phyloP scores from a whole-genome alignment of 64 coral and sea anemone genomes.

The Montipora cactus region DNA sequence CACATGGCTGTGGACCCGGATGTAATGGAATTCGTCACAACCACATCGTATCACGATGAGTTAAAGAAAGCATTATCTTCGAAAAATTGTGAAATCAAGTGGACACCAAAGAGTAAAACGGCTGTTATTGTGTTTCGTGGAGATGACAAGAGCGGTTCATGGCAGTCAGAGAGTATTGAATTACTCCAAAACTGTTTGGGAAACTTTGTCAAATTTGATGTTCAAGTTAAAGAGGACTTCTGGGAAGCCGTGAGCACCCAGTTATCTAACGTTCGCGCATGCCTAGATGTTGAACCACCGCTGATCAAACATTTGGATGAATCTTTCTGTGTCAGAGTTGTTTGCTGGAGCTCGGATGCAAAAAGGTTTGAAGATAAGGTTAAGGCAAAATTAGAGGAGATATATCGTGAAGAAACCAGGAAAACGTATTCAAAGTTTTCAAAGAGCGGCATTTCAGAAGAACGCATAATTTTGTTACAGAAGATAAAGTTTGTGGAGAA shows the following conservation, averaged over 20 bases:
- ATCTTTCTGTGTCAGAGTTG: background rate
- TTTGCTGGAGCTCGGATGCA: background rate
- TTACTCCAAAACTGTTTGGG: slow-evolving; percentile 25
- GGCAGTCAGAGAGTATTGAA: slow-evolving; percentile 48
- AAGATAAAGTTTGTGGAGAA: slow-evolving; percentile 65
- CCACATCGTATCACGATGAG: slow-evolving; percentile 16
- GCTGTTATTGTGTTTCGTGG: slow-evolving; percentile 23
- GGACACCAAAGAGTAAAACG: slow-evolving; percentile 31
- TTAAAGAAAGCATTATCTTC: slow-evolving; percentile 34
- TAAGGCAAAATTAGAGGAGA: slow-evolving; percentile 11
- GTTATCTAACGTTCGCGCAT: background rate
- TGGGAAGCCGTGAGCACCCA: slow-evolving; percentile 17
- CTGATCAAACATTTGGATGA: slow-evolving; percentile 11
- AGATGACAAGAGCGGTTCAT: background rate
- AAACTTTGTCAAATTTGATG: slow-evolving; percentile 28
- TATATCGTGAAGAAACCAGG: slow-evolving; percentile 26
- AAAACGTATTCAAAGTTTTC: slow-evolving; percentile 26
- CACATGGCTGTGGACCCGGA: slow-evolving; percentile 61
- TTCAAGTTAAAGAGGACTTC: slow-evolving; percentile 2
- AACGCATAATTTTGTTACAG: slow-evolving; percentile 66
- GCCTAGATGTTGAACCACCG: slow-evolving; percentile 1
- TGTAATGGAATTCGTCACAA: slow-evolving; percentile 54
- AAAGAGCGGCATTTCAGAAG: slow-evolving; percentile 18
- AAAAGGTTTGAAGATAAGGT: background rate
- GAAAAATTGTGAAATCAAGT: slow-evolving; percentile 42